Conservation (phyloP, 2,888 invertebrate genomes). For the Pammene fasciana region DNA sequence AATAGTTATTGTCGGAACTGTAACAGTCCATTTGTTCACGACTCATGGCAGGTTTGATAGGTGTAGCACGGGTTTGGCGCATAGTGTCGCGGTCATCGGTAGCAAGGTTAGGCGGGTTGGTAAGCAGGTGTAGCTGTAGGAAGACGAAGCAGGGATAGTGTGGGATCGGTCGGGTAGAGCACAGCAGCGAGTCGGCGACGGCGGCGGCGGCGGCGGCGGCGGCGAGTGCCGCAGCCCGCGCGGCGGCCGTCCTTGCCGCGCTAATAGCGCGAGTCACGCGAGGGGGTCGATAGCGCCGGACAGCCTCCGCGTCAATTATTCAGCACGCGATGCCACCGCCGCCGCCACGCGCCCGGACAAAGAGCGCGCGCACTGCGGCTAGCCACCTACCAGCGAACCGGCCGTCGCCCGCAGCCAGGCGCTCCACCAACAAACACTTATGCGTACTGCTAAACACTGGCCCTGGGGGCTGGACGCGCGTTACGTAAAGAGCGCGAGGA, state of each 20-base stretch:
- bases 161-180: conserved; percentile 49
- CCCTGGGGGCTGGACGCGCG: conserved; percentile 64
- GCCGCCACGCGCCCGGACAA: conserved; percentile 69
- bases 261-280: conserved; percentile 76
- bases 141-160: conserved; percentile 48
- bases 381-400: conserved; percentile 75
- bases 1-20: conserved; percentile 16
- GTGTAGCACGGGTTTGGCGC: conserved; percentile 3
- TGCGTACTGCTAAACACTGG: conserved; percentile 48
- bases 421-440: conserved; percentile 57
- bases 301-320: conserved; percentile 80
- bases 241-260: conserved; percentile 78
- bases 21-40: conserved; percentile 13
- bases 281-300: conserved; percentile 81
- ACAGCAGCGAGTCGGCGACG: conserved; percentile 49
- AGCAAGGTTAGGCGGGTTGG: not conserved
- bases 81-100: not conserved
- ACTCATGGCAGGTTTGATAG: conserved; percentile 1
- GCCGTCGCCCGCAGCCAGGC: conserved; percentile 60
- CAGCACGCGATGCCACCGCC: conserved; percentile 67
- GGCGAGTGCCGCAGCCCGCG: conserved; percentile 76
- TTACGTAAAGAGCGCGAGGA: conserved; percentile 80
- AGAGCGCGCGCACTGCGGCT: conserved; percentile 64
- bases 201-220: conserved; percentile 58
- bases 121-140: conserved; percentile 11